Evolutionary conservation across 2,888 invertebrate species (phyloP), one percentile per base, ranked within the genome.

Genomic region (Lasioglossum figueresi): DNA sequence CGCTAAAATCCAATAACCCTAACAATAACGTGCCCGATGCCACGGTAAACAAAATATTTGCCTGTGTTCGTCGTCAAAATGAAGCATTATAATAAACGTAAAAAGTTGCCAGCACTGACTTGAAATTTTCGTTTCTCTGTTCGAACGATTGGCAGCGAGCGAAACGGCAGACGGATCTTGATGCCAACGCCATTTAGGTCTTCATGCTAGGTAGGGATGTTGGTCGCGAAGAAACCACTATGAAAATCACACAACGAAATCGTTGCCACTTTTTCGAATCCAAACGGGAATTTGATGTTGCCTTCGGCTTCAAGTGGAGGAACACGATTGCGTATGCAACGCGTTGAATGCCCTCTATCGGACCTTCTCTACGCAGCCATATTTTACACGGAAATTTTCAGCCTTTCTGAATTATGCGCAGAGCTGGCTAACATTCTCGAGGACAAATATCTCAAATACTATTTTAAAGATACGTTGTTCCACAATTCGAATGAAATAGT

Each of bases 61-160:
- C 86, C 76, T 80, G 78, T 68, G 79, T 83, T 86, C 74, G 79
- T 86, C 83, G 83, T 78, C 82, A 79, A 83, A 72, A 86, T 85
- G 80, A 82, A 77, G 75, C 83, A 76, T 83, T 87, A 89, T 83
- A 90, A 90, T 83, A 87, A 90, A 91, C 75, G 86, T 90, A 92
- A 94, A 93, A 94, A 93, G 95, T 95, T 95, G 95, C 92, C 95
- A 95, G 94, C 95, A 94, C 95, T 95, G 95, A 94, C 94, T 94
- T 94, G 92, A 92, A 93, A 92, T 92, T 94, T 94, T 93, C 91
- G 92, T 92, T 92, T 92, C 91, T 91, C 88, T 87, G 89, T 91
- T 90, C 88, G 92, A 88, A 92, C 93, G 92, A 95, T 95, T 95
- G 95, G 95, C 90, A 95, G 92, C 92, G 92, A 92, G 91, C 91